These are phyloP conservation scores for Drosophila ananassae DNA, from an alignment of 1,140 invertebrate genomes.

Conservation along the genomic window DNA sequence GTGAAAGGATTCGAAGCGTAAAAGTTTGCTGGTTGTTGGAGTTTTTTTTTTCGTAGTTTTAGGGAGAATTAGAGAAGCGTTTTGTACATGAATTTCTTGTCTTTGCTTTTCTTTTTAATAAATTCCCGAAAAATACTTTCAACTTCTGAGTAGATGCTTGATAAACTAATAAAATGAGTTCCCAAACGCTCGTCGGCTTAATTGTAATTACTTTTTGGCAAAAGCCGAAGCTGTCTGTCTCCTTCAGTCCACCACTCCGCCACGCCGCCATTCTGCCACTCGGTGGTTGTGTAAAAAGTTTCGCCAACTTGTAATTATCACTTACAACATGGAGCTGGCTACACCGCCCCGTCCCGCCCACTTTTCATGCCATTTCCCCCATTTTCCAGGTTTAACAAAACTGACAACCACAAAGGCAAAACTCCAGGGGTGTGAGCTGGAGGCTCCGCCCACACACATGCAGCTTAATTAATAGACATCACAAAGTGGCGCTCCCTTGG, in stretches of 20 bases:
- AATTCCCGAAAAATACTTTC: constrained; percentile 54
- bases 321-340: constrained; percentile 59
- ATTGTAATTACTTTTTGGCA: constrained; percentile 71
- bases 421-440: background rate
- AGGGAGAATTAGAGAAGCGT: constrained; percentile 49
- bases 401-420: constrained; percentile 38
- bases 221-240: constrained; percentile 43
- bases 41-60: constrained; percentile 8
- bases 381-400: constrained; percentile 49
- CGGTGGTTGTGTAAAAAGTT: constrained; percentile 69
- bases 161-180: constrained; percentile 70
- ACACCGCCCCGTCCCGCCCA: constrained; percentile 1
- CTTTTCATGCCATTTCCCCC: background rate
- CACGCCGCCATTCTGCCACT: constrained; percentile 2
- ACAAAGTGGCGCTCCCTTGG: constrained; percentile 49
- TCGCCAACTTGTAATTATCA: constrained; percentile 80
- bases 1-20: constrained; percentile 77
- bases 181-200: constrained; percentile 67
- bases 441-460: constrained; percentile 30
- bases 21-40: constrained; percentile 52
- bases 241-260: constrained; percentile 44
- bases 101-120: constrained; percentile 52
- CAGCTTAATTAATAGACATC: constrained; percentile 79
- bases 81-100: constrained; percentile 50
- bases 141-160: constrained; percentile 28